Conservation (phyloP, 2,888 invertebrate genomes). For the Agonopterix arenella region DNA sequence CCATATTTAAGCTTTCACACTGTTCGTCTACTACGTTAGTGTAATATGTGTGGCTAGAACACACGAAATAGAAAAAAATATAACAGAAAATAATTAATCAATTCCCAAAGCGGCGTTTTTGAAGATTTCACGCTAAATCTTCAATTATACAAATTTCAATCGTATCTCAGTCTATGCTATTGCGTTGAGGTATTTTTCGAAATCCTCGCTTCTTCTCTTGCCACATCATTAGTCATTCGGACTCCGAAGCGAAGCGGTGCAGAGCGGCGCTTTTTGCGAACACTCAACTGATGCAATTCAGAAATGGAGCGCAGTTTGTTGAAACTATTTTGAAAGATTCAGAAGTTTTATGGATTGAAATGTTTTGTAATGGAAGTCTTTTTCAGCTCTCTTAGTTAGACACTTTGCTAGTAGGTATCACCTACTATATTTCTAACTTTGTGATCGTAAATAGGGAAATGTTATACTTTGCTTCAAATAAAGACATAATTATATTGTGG, state of each 20-base stretch:
- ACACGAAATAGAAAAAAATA: too few relatives aligned
- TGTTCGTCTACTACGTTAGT: too few relatives aligned
- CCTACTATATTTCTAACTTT: too few relatives aligned
- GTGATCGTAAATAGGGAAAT: too few relatives aligned
- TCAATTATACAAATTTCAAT: conserved; percentile 53
- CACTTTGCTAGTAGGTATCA: too few relatives aligned
- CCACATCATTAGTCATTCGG: conserved; percentile 58
- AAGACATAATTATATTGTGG: too few relatives aligned
- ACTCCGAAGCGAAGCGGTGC: conserved; percentile 23
- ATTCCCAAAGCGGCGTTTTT: conserved; percentile 23
- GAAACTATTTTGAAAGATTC: conserved; percentile 17
- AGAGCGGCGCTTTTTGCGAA: conserved; percentile 52
- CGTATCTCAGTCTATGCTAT: conserved; percentile 45
- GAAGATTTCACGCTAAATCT: conserved; percentile 22
- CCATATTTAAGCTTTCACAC: too few relatives aligned
- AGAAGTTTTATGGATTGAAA: background rate
- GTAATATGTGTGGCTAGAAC: too few relatives aligned
- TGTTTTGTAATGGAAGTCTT: too few relatives aligned
- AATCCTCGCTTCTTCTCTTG: conserved; percentile 35
- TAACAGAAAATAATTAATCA: background rate
- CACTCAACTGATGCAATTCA: conserved; percentile 39
- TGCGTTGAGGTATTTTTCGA: conserved; percentile 52
- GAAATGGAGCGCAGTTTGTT: conserved; percentile 25
- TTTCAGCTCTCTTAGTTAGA: too few relatives aligned
- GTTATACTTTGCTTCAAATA: too few relatives aligned